Evolutionary conservation across 2,888 invertebrate genomes (phyloP), one percentile per base, ranked within the genome.

Genomic region (Heteromurus nitidus): DNA sequence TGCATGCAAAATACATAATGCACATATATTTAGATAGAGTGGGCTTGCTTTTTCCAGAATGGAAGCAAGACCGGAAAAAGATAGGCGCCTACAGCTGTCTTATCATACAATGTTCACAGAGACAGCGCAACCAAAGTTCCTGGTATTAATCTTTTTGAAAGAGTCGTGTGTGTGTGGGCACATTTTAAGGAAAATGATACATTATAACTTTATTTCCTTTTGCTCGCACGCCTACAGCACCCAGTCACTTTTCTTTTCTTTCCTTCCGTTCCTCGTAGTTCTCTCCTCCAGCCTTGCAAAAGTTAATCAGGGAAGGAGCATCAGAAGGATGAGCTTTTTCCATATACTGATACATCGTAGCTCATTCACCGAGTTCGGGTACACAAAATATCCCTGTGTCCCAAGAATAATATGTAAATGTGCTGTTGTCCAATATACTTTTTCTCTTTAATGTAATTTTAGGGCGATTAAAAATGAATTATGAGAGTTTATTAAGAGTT

Each of bases 391-490:
- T 22, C 28, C 9, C 13, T 55, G 53, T 53, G n/a, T n/a, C n/a
- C n/a, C n/a, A n/a, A n/a, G n/a, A n/a, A n/a, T n/a, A n/a, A 42
- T 50, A 50, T 64, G 64, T 64, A 73, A 30, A 26, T 65, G 11
- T 18, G 11, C 18, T 22, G n/a, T 64, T 60, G 13, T 26, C 22
- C 42, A 65, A 60, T 60, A n/a, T n/a, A 65, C 47, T 44, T 65
- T 64, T 36, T 36, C 30, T 64, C 9, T 47, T 20, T 44, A 67
- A 42, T 67, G 24, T 55, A 55, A 26, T 67, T 68, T 55, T 79
- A 64, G 18, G 79, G 70, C 26, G 79, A 79, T 79, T 79, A 79
- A 70, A 79, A 79, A 70, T 79, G 79, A 79, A 79, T 79, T 79
- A 79, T 79, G 79, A 65, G 79, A 79, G 68, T 68, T 74, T 58